Base-by-base conservation (phyloP, 2,888 invertebrate genomes). In the Noctua janthina region DNA sequence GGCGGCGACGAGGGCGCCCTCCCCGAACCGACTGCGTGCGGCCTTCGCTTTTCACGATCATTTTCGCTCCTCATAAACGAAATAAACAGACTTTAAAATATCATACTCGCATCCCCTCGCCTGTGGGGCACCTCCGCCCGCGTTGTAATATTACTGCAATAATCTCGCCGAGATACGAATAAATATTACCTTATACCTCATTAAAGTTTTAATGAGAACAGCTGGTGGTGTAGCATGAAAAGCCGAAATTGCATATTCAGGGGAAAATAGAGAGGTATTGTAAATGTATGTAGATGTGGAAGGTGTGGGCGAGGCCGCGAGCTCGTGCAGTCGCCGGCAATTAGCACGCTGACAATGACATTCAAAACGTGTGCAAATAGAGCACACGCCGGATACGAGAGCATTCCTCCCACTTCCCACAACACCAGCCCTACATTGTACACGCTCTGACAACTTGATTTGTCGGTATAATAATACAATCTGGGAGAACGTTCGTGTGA, bases 331-430 rank as follows among this genome's bases (percentile, higher is more conserved):
- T 90, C 92, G 89, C 87, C 90, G 92, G 91, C 96, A 96, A 96
- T 96, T 96, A 96, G 94, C 94, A 92, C 93, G 91, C 89, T 95
- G 95, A 96, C 96, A 96, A 96, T 96, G 96, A 95, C 95, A 96
- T 96, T 96, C 96, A 96, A 94, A 96, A 95, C 95, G 93, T 94
- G 95, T 94, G 94, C 95, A 95, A 96, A 96, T 96, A 96, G 93
- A 93, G 91, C 91, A 89, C 88, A 92, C 90, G 88, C 81, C 82
- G 87, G 86, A 90, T 85, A 86, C 83, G 85, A 78, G 87, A 85
- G 79, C 87, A 87, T 79, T 83, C 88, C 88, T 77, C 89, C 88
- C 83, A 78, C 88, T 88, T 76, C 89, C 88, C 84, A 79, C 88
- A 84, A 87, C 83, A 87, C 82, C 73, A 80, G 85, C 82, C 74